phyloP scores from a whole-genome alignment of 2,797 vertebrate genomes.

The Amblyraja radiata region DNA sequence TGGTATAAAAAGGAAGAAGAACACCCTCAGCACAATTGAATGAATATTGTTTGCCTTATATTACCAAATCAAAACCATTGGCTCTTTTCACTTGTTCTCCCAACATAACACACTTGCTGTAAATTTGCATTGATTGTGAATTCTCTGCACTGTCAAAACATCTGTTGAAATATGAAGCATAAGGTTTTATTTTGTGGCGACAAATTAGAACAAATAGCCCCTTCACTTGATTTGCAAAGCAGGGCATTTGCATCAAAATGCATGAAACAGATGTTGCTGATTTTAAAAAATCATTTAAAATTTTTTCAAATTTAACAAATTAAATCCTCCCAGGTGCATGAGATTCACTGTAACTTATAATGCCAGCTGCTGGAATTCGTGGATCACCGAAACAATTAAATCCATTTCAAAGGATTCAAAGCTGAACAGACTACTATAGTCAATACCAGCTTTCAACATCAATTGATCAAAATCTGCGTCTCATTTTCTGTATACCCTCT shows the following conservation, averaged over 20 bases:
- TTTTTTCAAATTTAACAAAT: conserved; percentile 8
- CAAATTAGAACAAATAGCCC: not conserved
- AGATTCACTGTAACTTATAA: not conserved
- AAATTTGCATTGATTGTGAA: not conserved
- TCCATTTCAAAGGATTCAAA: not conserved
- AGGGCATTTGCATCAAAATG: not conserved
- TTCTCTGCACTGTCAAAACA: not conserved
- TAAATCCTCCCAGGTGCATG: conserved; percentile 5
- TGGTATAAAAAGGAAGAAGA: not conserved
- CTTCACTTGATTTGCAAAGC: not conserved
- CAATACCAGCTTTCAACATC: not conserved
- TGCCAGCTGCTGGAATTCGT: not conserved
- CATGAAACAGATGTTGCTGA: conserved; percentile 28
- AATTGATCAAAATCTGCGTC: not conserved
- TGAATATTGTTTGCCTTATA: not conserved
- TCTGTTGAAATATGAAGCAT: not conserved
- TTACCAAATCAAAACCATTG: not conserved
- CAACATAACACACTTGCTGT: not conserved
- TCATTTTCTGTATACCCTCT: too few species aligned
- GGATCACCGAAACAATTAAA: not conserved
- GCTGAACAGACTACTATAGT: not conserved
- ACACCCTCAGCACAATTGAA: not conserved
- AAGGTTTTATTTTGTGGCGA: not conserved
- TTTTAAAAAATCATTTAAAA: not conserved
- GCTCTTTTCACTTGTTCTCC: not conserved